These are phyloP conservation scores for Cydia pomonella DNA, from an alignment of 1,140 invertebrate species.

Conservation along the genomic window DNA sequence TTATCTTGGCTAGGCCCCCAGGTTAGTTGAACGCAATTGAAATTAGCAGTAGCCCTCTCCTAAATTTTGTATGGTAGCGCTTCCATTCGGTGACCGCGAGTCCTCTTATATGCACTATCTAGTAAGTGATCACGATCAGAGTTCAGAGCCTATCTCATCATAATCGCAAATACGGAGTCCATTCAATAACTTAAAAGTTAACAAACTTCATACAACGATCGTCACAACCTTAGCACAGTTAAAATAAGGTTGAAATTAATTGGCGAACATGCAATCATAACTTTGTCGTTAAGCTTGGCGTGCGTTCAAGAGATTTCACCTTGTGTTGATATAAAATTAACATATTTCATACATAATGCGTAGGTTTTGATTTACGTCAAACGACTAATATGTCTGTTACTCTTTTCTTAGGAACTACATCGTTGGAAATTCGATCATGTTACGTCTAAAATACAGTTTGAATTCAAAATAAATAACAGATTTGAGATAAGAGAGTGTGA, in stretches of 20 bases:
- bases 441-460: background rate
- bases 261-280: background rate
- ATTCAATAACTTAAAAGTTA: no score
- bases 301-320: conserved; percentile 7
- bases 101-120: no score
- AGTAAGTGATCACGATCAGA: no score
- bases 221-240: background rate
- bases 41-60: no score
- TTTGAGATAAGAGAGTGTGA: no score
- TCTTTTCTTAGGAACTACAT: background rate
- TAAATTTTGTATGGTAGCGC: no score
- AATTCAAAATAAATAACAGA: background rate
- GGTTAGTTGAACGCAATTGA: no score
- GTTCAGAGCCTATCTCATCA: no score
- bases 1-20: no score
- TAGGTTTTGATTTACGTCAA: background rate
- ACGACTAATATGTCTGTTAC: background rate
- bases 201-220: no score
- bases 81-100: no score
- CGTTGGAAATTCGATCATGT: background rate
- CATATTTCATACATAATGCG: conserved; percentile 8
- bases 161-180: no score
- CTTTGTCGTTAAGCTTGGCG: background rate
- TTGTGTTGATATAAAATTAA: conserved; percentile 9
- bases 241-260: background rate